These are phyloP conservation scores for Synodontis membranacea DNA, from an alignment of 2,113 vertebrate genomes.

Conservation along the genomic window DNA sequence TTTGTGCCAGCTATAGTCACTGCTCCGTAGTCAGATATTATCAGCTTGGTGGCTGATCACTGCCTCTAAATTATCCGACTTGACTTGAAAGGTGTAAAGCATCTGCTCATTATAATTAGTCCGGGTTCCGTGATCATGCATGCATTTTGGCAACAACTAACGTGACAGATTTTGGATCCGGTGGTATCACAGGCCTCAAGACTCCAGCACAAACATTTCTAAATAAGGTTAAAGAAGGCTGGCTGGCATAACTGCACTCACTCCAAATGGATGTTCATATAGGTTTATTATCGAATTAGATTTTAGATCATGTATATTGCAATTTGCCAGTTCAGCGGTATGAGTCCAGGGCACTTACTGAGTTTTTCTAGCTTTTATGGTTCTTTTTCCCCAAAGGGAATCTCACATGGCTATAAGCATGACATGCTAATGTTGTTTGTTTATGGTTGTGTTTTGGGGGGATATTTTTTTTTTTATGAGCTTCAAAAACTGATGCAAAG, in stretches of 20 bases:
- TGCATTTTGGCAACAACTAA: constrained; percentile 35
- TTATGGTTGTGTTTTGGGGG: background rate
- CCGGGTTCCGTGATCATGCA: constrained; percentile 25
- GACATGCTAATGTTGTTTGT: background rate
- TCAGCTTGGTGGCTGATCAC: background rate
- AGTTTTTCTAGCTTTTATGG: background rate
- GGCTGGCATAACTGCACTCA: background rate
- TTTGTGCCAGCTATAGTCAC: background rate
- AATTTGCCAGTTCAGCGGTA: constrained; percentile 26
- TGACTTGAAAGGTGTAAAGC: constrained; percentile 28
- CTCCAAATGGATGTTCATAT: background rate
- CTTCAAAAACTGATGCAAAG: constrained; percentile 12
- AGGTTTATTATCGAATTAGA: constrained; percentile 25
- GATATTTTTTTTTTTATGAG: background rate
- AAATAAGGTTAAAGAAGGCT: constrained; percentile 35
- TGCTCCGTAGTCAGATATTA: background rate
- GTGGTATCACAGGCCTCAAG: background rate
- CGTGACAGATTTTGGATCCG: constrained; percentile 6
- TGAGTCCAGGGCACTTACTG: background rate
- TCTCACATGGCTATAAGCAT: constrained; percentile 3
- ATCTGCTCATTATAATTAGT: constrained; percentile 30
- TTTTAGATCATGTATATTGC: constrained; percentile 31
- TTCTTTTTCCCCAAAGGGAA: background rate
- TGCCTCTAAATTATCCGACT: constrained; percentile 12
- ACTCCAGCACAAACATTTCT: constrained; percentile 19